Evolutionary conservation across 1,140 invertebrate species (phyloP), one percentile per base, ranked within the genome.

Genomic region (Harpegnathos saltator): DNA sequence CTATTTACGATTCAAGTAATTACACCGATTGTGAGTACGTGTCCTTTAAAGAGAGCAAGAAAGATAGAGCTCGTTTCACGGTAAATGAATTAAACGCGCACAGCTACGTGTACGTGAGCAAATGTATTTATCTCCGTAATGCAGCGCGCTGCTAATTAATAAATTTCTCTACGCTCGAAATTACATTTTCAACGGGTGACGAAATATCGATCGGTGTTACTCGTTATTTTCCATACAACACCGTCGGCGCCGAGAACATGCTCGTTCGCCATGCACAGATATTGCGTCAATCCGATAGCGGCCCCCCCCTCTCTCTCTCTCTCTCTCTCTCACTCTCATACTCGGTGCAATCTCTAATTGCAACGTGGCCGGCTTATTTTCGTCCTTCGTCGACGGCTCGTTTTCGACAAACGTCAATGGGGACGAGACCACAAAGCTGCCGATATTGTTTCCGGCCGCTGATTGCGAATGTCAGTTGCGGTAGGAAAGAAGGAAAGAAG

Each of bases 401-500:
- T 62, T 52, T 71, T 66, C 84, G 33, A 68, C 58, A 24, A 56
- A 33, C 73, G 72, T 33, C 52, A 29, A 65, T 38, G 17, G 14
- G 12, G n/a, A 63, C 29, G 65, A n/a, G n/a, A 54, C n/a, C n/a
- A 54, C 4, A 78, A 52, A 63, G 29, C 85, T 84, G 78, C 54
- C 87, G 68, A 89, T 89, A 88, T 89, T 87, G 86, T 91, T 92
- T 92, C 90, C 91, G 89, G 62, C 72, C 83, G 88, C 58, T 91
- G 91, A 92, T 90, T 91, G 85, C 87, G 74, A 89, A 85, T 90
- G 77, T 52, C 77, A 73, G 77, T n/a, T n/a, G 48, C n/a, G 22
- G 15, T 24, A 66, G 63, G 56, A 15, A 83, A 71, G 69, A 62
- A 66, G 63, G 56, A 15, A 83, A 71, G 69, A 62, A 17, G 5